These are phyloP conservation scores for Acanthaster planci DNA, from an alignment of 35 echinoderm and acorn worm species.

Conservation along the genomic window DNA sequence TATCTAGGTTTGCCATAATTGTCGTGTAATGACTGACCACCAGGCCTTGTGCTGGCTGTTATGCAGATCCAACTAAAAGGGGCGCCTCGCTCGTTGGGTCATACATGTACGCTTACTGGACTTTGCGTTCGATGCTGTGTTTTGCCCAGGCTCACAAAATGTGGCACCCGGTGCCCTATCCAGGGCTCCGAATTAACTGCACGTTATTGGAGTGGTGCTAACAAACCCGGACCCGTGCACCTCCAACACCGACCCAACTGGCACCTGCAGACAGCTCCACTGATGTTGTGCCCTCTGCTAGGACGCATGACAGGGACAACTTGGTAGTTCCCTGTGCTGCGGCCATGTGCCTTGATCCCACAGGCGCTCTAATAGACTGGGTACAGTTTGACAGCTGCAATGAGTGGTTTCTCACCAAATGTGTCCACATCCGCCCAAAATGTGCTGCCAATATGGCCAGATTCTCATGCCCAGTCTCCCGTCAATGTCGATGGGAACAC, in stretches of 20 bases:
- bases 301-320: background rate
- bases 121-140: constrained; percentile 43
- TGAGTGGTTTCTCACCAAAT: constrained; percentile 34
- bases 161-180: constrained; percentile 40
- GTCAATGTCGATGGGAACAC: background rate
- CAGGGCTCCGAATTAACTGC: background rate
- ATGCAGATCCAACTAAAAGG: constrained; percentile 3
- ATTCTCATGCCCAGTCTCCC: background rate
- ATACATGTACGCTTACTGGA: too few species aligned
- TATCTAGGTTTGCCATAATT: constrained; percentile 19
- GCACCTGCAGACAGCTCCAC: background rate
- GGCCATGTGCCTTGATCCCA: constrained; percentile 4
- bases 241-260: background rate
- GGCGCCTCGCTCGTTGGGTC: constrained; percentile 44
- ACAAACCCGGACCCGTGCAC: background rate
- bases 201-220: background rate
- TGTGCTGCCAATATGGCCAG: background rate
- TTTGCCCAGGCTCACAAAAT: constrained; percentile 31
- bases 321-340: background rate
- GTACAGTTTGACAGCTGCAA: constrained; percentile 34
- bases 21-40: constrained; percentile 48
- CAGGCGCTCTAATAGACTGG: constrained; percentile 27
- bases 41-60: constrained; percentile 55
- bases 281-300: background rate
- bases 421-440: constrained; percentile 4